These are phyloP conservation scores for Laticauda colubrina DNA, from an alignment of 2,113 vertebrate species.

Conservation along the genomic window DNA sequence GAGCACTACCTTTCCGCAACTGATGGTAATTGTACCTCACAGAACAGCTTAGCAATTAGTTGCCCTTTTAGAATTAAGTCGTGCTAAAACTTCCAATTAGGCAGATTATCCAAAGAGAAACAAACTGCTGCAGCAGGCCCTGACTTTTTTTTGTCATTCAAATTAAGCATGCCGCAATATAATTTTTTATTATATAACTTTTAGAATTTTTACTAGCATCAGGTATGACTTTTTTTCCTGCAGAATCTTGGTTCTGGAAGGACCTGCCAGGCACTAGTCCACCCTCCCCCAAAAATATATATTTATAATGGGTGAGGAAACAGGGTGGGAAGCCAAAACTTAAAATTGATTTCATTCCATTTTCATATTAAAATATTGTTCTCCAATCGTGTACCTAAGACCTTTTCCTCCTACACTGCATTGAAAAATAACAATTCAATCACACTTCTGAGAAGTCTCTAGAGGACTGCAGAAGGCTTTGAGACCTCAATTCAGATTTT, in stretches of 20 bases:
- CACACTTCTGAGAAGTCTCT: background rate
- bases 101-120: background rate
- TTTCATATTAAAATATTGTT: background rate
- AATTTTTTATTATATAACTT: background rate
- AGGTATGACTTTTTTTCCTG: background rate
- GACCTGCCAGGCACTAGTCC: background rate
- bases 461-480: background rate
- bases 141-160: background rate
- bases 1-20: background rate
- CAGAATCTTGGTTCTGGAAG: background rate
- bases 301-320: no score
- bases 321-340: no score
- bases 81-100: conserved; percentile 11
- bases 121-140: background rate
- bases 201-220: background rate
- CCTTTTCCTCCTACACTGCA: background rate
- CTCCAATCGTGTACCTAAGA: background rate
- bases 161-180: background rate
- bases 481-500: background rate
- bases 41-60: conserved; percentile 5
- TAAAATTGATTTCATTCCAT: background rate
- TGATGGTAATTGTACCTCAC: background rate
- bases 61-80: background rate
- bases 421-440: background rate
- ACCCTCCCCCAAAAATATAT: no score